Percentiles rank a stretch among this genome's conserved stretches.
These are phyloP conservation scores for Theodoxus fluviatilis DNA, from an alignment of 2,888 invertebrate species.

Conservation along the genomic window DNA sequence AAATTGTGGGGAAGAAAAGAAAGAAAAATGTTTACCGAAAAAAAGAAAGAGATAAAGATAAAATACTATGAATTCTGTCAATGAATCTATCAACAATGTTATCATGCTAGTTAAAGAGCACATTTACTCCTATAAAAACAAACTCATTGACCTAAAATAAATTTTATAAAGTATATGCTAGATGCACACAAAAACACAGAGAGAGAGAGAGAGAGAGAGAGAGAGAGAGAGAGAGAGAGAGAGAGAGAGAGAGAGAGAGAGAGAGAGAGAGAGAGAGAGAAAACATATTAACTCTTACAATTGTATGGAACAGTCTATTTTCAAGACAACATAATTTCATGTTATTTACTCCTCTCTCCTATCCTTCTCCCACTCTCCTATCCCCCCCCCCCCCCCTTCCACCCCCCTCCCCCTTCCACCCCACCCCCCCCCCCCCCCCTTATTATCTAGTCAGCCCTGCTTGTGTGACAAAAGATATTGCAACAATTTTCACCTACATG, in stretches of 20 bases:
- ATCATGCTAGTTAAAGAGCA: too few species aligned
- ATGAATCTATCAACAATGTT: too few species aligned
- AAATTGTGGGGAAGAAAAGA: too few species aligned
- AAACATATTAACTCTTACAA: background rate
- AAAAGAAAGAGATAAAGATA: background rate
- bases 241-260: constrained; percentile 26
- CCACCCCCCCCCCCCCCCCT: background rate
- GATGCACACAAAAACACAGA: background rate
- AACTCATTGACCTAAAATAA: background rate
- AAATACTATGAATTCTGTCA: background rate
- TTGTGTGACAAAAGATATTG: too few species aligned
- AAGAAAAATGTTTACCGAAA: too few species aligned
- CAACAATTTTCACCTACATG: too few species aligned
- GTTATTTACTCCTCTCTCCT: too few species aligned
- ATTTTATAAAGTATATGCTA: background rate
- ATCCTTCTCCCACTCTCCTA: background rate
- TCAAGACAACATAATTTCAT: constrained; percentile 1
- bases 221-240: constrained; percentile 25
- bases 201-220: background rate
- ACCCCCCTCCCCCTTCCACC: constrained; percentile 9
- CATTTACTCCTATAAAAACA: background rate
- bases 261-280: background rate
- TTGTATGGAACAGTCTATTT: background rate
- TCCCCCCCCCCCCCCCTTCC: background rate
- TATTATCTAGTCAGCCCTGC: too few species aligned